A percentile compares a stretch with the other conserved stretches of the same genome.
Evolutionary conservation across 2,888 invertebrate species (phyloP).

Genomic region (Erebia epiphron): DNA sequence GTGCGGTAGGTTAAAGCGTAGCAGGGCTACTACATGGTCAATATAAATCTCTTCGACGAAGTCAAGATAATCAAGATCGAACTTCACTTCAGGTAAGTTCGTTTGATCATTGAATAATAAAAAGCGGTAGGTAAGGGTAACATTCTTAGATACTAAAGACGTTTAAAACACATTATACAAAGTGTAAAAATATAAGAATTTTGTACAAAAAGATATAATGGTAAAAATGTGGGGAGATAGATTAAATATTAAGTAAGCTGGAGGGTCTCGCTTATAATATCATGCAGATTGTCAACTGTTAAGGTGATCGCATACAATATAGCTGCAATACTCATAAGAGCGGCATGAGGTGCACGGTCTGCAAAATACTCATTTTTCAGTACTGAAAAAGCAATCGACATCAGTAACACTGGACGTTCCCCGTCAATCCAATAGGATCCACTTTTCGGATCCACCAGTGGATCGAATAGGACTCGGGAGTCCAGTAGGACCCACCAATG

Average conservation of each 20-base stretch:
- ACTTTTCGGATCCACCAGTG: too few relatives aligned
- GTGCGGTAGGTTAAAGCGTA: too few relatives aligned
- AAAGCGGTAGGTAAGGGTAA: neutral
- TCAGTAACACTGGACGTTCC: neutral
- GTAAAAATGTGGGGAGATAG: conserved; percentile 15
- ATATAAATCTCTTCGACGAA: too few relatives aligned
- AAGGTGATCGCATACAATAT: conserved; percentile 33
- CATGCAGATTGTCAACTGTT: conserved; percentile 61
- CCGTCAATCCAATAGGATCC: too few relatives aligned
- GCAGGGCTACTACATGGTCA: too few relatives aligned
- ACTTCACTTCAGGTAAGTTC: too few relatives aligned
- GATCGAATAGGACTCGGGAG: too few relatives aligned
- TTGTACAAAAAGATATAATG: neutral
- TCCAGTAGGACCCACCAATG: too few relatives aligned
- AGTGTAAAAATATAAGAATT: neutral
- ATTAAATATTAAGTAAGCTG: conserved; percentile 41
- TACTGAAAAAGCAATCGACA: neutral
- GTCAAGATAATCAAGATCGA: too few relatives aligned
- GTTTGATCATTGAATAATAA: too few relatives aligned
- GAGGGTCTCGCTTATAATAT: conserved; percentile 54
- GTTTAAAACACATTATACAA: neutral
- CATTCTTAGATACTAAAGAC: neutral
- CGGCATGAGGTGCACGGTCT: neutral
- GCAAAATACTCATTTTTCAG: neutral
- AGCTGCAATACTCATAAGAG: neutral